A percentile compares a stretch with the other conserved stretches of the same genome.
Evolutionary conservation across 2,888 invertebrate species (phyloP).

Genomic region (Drosophila atripex): DNA sequence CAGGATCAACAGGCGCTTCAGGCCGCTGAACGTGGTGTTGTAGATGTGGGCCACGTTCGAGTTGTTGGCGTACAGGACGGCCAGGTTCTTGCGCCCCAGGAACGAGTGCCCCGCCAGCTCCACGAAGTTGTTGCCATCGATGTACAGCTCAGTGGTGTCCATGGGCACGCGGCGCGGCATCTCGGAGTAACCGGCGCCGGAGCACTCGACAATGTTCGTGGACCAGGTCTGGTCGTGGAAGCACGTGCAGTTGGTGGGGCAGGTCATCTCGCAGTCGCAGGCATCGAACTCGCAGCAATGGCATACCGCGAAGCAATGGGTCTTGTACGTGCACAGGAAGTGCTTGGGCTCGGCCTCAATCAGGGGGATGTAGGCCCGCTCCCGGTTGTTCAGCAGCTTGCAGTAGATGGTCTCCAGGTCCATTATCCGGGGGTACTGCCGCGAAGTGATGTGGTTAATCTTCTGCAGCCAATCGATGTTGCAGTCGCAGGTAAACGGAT

Average conservation of each 20-base stretch:
- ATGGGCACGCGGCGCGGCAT: conserved; percentile 95
- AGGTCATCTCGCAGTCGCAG: conserved; percentile 98
- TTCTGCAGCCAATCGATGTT: conserved; percentile 97
- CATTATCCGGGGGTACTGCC: conserved; percentile 95
- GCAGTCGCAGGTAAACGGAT: conserved; percentile 97
- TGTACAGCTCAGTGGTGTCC: conserved; percentile 97
- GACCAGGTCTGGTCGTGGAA: conserved; percentile 97
- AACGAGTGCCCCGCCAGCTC: conserved; percentile 95
- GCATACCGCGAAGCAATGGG: conserved; percentile 96
- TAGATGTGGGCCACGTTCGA: conserved; percentile 93
- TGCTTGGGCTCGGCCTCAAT: conserved; percentile 94
- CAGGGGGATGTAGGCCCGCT: conserved; percentile 92
- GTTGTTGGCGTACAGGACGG: conserved; percentile 94
- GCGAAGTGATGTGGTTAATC: conserved; percentile 92
- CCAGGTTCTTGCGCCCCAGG: conserved; percentile 95
- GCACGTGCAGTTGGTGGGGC: conserved; percentile 96
- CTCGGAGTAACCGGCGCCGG: conserved; percentile 90
- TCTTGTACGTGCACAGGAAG: conserved; percentile 95
- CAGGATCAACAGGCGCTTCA: conserved; percentile 90
- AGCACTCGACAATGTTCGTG: conserved; percentile 96
- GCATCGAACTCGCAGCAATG: conserved; percentile 98
- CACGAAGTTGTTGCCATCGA: conserved; percentile 95
- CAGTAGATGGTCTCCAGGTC: conserved; percentile 95
- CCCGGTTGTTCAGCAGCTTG: conserved; percentile 92
- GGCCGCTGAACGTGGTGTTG: conserved; percentile 95